Evolutionary conservation across 2,797 vertebrate species (phyloP).

Genomic region (Acropternis orthonyx): DNA sequence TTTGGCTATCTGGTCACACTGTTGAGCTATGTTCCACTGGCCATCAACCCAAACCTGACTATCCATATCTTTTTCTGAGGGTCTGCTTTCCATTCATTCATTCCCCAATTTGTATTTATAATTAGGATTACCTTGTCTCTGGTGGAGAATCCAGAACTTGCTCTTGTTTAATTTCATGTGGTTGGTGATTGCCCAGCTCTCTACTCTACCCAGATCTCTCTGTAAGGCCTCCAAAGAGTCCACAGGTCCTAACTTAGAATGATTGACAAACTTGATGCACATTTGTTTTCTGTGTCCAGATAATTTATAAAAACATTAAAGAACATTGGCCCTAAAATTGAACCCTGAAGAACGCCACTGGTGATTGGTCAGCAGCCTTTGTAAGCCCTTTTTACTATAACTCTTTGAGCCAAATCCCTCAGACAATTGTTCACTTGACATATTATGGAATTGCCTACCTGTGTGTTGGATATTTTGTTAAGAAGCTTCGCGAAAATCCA

Average conservation of each 20-base stretch:
- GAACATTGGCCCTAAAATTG: not conserved
- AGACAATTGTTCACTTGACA: not conserved
- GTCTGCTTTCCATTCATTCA: not conserved
- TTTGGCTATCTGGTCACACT: not conserved
- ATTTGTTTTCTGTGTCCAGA: not conserved
- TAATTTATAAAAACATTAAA: not conserved
- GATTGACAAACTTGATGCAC: not conserved
- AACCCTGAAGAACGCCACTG: not conserved
- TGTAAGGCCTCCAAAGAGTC: too few species aligned
- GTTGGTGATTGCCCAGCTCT: not conserved
- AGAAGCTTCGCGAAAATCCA: not conserved
- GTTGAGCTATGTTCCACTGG: not conserved
- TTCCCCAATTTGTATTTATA: not conserved
- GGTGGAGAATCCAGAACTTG: not conserved
- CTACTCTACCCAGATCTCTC: not conserved
- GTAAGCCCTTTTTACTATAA: not conserved
- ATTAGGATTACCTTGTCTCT: not conserved
- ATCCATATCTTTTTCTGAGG: not conserved
- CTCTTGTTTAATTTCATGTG: not conserved
- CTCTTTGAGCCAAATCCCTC: not conserved
- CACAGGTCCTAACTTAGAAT: not conserved
- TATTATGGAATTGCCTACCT: not conserved
- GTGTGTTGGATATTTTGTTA: not conserved
- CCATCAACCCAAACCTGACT: not conserved
- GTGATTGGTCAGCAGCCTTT: not conserved